These are phyloP conservation scores for Polypedilum pembai DNA, from an alignment of 1,140 invertebrate genomes.

Conservation along the genomic window DNA sequence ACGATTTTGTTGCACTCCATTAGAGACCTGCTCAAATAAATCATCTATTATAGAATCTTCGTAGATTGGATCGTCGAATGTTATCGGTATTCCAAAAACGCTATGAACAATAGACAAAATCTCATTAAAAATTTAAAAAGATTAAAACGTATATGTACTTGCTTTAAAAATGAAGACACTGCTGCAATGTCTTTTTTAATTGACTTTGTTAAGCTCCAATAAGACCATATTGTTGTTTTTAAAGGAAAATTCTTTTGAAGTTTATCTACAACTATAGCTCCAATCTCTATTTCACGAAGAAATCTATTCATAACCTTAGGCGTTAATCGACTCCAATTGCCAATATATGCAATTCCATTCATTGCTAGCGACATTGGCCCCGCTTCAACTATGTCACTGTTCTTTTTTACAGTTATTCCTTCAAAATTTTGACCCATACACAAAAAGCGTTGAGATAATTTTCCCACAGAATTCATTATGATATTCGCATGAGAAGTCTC, in stretches of 20 bases:
- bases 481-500: not conserved
- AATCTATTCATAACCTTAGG: not conserved
- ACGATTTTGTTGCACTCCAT: not conserved
- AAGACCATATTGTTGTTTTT: not conserved
- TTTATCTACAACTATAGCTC: not conserved
- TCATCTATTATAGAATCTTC: constrained; percentile 18
- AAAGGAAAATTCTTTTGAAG: not conserved
- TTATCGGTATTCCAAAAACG: not conserved
- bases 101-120: not conserved
- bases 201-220: not conserved
- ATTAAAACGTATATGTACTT: not conserved
- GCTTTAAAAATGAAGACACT: not conserved
- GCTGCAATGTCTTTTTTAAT: not conserved
- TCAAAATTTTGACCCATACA: not conserved
- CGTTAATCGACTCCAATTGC: not conserved
- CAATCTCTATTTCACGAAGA: not conserved
- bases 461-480: constrained; percentile 2
- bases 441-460: not conserved
- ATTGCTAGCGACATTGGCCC: not conserved
- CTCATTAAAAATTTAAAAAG: not conserved
- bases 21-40: not conserved
- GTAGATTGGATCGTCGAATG: not conserved
- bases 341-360: not conserved
- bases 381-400: not conserved
- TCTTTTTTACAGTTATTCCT: not conserved